Evolutionary conservation across 2,888 invertebrate species (phyloP).

Genomic region (Pherbina coryleti): DNA sequence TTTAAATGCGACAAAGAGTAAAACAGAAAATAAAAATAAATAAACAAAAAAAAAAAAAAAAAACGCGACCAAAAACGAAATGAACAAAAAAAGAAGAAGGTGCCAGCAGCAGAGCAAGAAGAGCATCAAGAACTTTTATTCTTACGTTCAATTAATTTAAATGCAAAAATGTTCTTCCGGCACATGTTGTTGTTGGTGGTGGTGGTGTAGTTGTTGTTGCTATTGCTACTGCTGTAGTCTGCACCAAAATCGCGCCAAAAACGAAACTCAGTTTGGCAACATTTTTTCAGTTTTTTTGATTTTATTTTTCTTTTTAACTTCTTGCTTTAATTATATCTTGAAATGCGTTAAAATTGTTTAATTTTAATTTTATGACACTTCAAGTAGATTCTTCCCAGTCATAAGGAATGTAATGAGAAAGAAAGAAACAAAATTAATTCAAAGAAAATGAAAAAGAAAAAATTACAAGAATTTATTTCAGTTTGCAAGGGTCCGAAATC

Average conservation of each 20-base stretch:
- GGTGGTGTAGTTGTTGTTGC: not conserved
- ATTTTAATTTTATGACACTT: conserved; percentile 19
- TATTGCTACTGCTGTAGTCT: not conserved
- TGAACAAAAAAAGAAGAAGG: conserved; percentile 1
- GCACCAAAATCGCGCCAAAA: conserved; percentile 22
- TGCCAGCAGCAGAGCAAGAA: not conserved
- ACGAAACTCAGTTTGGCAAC: conserved; percentile 7
- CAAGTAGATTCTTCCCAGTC: conserved; percentile 2
- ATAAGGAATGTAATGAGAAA: not conserved
- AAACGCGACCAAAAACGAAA: not conserved
- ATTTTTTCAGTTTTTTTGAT: not conserved
- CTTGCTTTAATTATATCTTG: not conserved
- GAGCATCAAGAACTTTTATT: not conserved
- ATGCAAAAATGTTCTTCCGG: conserved; percentile 23
- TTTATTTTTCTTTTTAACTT: not conserved
- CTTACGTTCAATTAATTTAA: conserved; percentile 24
- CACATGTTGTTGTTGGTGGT: not conserved
- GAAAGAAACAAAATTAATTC: not conserved
- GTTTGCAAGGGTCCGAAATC: not conserved
- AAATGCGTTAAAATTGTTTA: conserved; percentile 9
- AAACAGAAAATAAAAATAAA: not conserved
- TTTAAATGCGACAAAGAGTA: conserved; percentile 5
- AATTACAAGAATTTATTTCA: not conserved
- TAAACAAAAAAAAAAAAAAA: not conserved
- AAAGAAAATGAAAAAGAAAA: not conserved